Percentiles rank a stretch among this genome's conserved stretches.
Evolutionary conservation across 2,888 invertebrate species (phyloP).

Genomic region (Carcina quercana): DNA sequence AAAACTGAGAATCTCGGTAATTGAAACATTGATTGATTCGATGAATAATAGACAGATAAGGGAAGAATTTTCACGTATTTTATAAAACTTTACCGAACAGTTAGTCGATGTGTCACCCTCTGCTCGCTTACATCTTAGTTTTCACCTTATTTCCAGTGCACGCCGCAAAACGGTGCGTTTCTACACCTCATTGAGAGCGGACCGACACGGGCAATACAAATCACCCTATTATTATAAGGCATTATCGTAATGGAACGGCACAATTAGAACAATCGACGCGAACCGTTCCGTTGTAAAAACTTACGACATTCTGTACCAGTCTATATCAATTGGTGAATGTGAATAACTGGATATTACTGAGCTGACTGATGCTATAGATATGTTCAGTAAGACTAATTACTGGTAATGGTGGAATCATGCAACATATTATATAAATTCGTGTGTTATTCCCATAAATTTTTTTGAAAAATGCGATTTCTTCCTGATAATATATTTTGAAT

Average conservation of each 20-base stretch:
- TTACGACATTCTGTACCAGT: constrained; percentile 23
- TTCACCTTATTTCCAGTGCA: constrained; percentile 40
- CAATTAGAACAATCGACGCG: constrained; percentile 57
- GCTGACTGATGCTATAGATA: not conserved
- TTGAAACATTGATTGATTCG: no score
- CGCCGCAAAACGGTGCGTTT: constrained; percentile 61
- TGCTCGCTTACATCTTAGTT: constrained; percentile 14
- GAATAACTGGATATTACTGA: constrained; percentile 6
- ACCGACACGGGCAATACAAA: constrained; percentile 56
- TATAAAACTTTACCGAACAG: not conserved
- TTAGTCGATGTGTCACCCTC: constrained; percentile 7
- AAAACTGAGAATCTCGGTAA: no score
- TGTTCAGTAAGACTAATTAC: no score
- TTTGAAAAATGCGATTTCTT: no score
- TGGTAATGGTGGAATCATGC: no score
- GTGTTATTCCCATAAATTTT: no score
- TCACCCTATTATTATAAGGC: constrained; percentile 59
- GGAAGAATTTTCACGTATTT: not conserved
- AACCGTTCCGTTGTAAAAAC: constrained; percentile 37
- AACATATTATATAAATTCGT: no score
- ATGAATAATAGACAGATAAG: no score
- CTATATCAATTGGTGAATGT: constrained; percentile 14
- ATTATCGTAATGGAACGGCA: constrained; percentile 61
- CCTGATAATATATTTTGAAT: no score
- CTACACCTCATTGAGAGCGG: constrained; percentile 66